Percentiles rank a stretch among this genome's conserved stretches.
Evolutionary conservation across 2,113 vertebrate genomes (phyloP).

Genomic region (Petrocephalus microphthalmus): DNA sequence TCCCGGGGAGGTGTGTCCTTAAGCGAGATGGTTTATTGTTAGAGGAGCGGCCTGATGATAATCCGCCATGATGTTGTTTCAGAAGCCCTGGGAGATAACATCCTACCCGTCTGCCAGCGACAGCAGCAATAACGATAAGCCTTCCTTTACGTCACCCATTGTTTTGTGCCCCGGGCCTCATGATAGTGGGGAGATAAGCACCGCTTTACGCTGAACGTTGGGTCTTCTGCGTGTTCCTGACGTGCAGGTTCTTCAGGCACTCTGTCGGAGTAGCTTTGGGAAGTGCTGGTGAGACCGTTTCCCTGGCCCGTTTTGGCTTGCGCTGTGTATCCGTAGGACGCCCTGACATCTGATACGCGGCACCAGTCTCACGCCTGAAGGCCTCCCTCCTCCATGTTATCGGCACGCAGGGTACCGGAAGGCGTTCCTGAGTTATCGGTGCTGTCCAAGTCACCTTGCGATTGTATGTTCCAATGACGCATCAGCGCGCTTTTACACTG

Average conservation of each 20-base stretch:
- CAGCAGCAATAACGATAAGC: background rate
- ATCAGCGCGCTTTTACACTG: background rate
- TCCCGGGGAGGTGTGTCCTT: no score
- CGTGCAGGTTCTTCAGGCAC: background rate
- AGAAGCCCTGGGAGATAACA: background rate
- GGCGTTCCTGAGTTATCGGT: background rate
- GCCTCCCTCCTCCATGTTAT: background rate
- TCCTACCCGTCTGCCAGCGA: background rate
- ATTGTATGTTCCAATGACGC: background rate
- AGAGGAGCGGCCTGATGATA: background rate
- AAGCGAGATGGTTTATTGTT: background rate
- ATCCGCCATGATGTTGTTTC: background rate
- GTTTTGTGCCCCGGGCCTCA: background rate
- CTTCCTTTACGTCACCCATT: background rate
- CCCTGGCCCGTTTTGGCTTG: background rate
- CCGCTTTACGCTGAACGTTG: background rate
- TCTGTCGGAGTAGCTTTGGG: background rate
- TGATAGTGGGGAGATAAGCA: background rate
- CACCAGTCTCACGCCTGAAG: background rate
- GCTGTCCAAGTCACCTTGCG: background rate
- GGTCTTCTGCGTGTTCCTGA: background rate
- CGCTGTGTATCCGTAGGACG: background rate
- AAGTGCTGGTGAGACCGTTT: background rate
- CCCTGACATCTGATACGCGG: background rate
- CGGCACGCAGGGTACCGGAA: background rate